Evolutionary conservation across 1,140 invertebrate species (phyloP).

Genomic region (Metaphire vulgaris): DNA sequence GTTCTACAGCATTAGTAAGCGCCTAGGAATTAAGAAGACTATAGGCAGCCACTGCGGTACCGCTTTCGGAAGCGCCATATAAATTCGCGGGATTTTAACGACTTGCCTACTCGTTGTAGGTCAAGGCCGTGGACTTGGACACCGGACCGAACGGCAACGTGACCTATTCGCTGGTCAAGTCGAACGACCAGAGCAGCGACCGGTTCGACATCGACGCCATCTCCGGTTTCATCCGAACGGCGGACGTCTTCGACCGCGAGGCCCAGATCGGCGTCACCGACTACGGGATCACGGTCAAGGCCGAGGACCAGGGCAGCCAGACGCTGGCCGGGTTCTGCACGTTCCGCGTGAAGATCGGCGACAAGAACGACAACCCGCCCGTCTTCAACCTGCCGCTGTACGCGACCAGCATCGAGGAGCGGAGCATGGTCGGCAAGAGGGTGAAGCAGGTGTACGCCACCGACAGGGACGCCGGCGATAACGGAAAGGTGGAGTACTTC

Average conservation of each 20-base stretch:
- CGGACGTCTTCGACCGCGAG: slow-evolving; percentile 70
- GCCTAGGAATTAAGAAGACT: too few species aligned
- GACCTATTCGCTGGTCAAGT: slow-evolving; percentile 33
- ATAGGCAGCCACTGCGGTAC: too few species aligned
- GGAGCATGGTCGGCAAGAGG: slow-evolving; percentile 93
- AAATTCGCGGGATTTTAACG: too few species aligned
- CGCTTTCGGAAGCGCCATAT: too few species aligned
- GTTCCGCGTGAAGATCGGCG: slow-evolving; percentile 91
- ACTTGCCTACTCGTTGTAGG: too few species aligned
- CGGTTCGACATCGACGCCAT: slow-evolving; percentile 30
- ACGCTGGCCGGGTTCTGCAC: slow-evolving; percentile 84
- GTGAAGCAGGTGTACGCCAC: slow-evolving; percentile 80
- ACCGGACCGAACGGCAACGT: slow-evolving; percentile 80
- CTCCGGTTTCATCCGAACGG: slow-evolving; percentile 24
- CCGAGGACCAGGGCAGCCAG: slow-evolving; percentile 91
- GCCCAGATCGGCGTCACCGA: slow-evolving; percentile 93
- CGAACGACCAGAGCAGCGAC: slow-evolving; percentile 24
- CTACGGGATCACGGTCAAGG: slow-evolving; percentile 81
- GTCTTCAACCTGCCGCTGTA: slow-evolving; percentile 86
- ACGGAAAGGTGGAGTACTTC: slow-evolving; percentile 29
- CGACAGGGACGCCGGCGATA: slow-evolving; percentile 29
- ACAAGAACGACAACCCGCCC: slow-evolving; percentile 91
- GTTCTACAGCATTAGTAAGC: too few species aligned
- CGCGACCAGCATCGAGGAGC: slow-evolving; percentile 93
- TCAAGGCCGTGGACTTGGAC: slow-evolving; percentile 88